phyloP scores from a whole-genome alignment of 2,797 vertebrate species.

The Sebastes itinus region DNA sequence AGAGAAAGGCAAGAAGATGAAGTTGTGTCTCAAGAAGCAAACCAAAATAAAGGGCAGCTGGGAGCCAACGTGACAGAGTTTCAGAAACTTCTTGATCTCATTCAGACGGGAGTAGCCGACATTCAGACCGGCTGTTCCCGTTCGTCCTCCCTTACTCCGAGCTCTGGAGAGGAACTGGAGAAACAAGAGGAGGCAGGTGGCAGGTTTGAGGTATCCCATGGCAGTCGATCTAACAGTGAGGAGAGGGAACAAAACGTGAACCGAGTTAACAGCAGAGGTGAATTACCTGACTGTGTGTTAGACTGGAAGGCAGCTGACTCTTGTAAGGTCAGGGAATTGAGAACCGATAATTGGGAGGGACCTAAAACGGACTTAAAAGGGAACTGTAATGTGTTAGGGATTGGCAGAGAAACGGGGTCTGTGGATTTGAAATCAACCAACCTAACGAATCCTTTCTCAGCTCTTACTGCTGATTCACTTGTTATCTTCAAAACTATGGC shows the following conservation, averaged over 20 bases:
- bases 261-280: constrained; percentile 27
- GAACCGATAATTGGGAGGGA: background rate
- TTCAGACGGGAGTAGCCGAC: constrained; percentile 66
- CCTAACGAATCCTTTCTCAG: background rate
- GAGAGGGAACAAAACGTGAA: constrained; percentile 24
- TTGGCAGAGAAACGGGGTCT: background rate
- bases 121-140: constrained; percentile 18
- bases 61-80: constrained; percentile 64
- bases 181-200: constrained; percentile 10
- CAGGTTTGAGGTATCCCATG: constrained; percentile 7
- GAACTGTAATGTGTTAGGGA: background rate
- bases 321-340: background rate
- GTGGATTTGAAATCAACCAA: constrained; percentile 10
- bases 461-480: background rate
- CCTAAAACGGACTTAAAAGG: constrained; percentile 2
- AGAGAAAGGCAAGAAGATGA: constrained; percentile 57
- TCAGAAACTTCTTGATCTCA: constrained; percentile 78
- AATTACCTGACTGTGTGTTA: constrained; percentile 78
- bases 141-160: constrained; percentile 25
- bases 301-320: constrained; percentile 65
- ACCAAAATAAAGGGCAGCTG: background rate
- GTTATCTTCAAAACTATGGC: background rate
- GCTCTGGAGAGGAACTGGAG: constrained; percentile 29
- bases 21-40: constrained; percentile 48
- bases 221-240: constrained; percentile 9